Percentiles rank a stretch among this genome's conserved stretches.
Conservation (phyloP, 2,888 invertebrate genomes). For the Drosophila prolongata region DNA sequence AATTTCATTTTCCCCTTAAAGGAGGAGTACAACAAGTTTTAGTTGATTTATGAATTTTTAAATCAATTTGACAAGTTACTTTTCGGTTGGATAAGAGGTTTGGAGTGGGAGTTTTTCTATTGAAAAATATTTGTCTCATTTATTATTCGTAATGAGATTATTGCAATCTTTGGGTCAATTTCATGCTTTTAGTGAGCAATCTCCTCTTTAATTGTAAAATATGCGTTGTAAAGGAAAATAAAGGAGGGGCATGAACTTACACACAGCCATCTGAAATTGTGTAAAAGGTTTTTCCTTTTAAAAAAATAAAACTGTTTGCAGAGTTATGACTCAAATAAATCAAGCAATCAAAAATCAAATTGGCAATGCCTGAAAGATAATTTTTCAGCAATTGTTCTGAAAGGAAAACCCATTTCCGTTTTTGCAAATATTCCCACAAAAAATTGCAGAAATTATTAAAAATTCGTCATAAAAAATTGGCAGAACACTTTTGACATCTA, state of each 20-base stretch:
- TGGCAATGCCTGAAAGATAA: neutral
- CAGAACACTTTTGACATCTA: constrained; percentile 42
- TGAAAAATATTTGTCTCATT: constrained; percentile 17
- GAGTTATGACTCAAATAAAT: neutral
- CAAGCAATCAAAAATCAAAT: neutral
- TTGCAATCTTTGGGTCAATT: constrained; percentile 12
- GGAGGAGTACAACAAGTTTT: constrained; percentile 35
- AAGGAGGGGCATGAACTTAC: no score
- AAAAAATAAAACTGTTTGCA: neutral
- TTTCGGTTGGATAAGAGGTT: constrained; percentile 12
- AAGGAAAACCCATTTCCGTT: neutral
- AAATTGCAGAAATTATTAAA: constrained; percentile 17
- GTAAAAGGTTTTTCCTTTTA: no score
- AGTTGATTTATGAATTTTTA: constrained; percentile 76
- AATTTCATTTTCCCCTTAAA: constrained; percentile 66
- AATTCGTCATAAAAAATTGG: constrained; percentile 30
- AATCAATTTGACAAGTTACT: constrained; percentile 73
- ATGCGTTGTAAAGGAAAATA: neutral
- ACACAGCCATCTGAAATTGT: no score
- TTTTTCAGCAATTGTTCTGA: neutral
- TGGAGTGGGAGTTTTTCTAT: constrained; percentile 6
- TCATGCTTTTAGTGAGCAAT: constrained; percentile 17
- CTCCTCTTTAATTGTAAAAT: neutral
- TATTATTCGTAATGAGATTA: constrained; percentile 29
- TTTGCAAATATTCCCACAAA: constrained; percentile 3